Conservation (phyloP, 2,113 vertebrate species). For the Gracilinanus agilis region DNA sequence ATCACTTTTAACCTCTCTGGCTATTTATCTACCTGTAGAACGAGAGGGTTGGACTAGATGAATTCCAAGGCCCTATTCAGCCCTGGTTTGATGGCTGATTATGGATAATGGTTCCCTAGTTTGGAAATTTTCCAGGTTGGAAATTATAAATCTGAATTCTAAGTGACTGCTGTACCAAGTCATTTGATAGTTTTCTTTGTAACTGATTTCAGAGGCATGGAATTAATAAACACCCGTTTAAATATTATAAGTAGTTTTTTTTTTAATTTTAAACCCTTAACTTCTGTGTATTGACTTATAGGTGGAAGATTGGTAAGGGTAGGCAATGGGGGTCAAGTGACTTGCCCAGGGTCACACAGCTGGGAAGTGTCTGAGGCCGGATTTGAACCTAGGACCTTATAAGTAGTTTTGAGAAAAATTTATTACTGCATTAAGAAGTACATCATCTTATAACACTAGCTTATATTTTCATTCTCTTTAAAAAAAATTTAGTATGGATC, state of each 20-base stretch:
- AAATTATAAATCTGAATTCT: background rate
- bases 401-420: background rate
- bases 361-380: no score
- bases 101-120: background rate
- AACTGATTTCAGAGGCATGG: background rate
- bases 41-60: background rate
- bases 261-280: no score
- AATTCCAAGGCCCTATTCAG: background rate
- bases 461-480: background rate
- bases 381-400: no score
- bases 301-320: no score
- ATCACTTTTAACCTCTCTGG: background rate
- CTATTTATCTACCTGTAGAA: background rate
- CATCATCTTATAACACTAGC: background rate
- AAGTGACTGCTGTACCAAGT: background rate
- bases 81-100: background rate
- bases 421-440: no score
- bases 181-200: background rate
- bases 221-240: background rate
- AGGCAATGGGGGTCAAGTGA: no score
- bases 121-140: background rate
- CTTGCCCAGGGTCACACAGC: no score
- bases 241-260: background rate
- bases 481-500: background rate
- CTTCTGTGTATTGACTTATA: no score